Evolutionary conservation across 2,113 vertebrate genomes (phyloP), one percentile per base, ranked within the genome.

Genomic region (Blennius ocellaris): DNA sequence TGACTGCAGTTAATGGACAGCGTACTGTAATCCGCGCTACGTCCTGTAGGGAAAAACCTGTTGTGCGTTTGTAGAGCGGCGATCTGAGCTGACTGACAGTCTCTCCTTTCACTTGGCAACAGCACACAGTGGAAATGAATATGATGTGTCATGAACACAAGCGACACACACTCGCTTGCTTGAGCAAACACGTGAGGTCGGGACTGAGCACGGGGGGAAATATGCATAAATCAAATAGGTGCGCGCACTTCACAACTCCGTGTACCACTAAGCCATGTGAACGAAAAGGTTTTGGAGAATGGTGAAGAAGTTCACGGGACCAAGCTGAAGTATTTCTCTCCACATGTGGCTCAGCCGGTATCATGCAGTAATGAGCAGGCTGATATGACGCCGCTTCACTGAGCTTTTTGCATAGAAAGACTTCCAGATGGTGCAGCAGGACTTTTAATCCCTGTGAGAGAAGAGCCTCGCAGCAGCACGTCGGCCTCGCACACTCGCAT

Each of bases 361-460:
- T 30, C 21, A 2, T 30, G 21, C 21, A 2, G 21, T 30, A 30
- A 30, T 4, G 21, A 30, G 21, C 21, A 30, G 21, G 21, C 21
- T 30, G 21, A 30, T 30, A 2, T 30, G 21, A 30, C 21, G 21
- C 21, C 21, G 21, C 21, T 4, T 30, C 53, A 41, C n/a, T 48
- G 5, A 3, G 5, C 39, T 56, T 36, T 12, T 30, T 38, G 14
- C 16, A 41, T 8, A 10, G 11, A 67, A 67, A 71, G 8, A 57
- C 11, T 73, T 59, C 62, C 51, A 79, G 76, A 71, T 70, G 70
- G 47, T n/a, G 14, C 12, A 56, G 30, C 21, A 51, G 7, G 10
- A 30, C 56, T 50, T 50, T 55, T 14, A 37, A 37, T 36, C 21
- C 53, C 8, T 11, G 38, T 38, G 17, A 17, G 11, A 21, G 7